These are phyloP conservation scores for Gavialis gangeticus DNA, from an alignment of 2,113 vertebrate species.

Conservation along the genomic window DNA sequence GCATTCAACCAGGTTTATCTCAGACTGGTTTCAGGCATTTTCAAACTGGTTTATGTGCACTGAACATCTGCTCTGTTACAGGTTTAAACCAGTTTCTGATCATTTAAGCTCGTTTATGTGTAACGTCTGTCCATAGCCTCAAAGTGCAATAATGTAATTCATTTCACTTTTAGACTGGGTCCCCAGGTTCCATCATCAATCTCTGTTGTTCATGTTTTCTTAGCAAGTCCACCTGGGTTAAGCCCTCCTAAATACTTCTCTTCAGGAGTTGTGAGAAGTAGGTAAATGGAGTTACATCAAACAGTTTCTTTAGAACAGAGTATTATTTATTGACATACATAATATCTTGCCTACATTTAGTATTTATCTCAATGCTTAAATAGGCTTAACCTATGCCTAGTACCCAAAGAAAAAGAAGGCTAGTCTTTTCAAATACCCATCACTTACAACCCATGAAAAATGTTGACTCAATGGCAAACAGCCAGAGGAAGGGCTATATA, in stretches of 20 bases:
- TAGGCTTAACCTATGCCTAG: not conserved
- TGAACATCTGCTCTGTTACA: too few species aligned
- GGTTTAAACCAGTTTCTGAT: too few species aligned
- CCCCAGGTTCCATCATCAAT: not conserved
- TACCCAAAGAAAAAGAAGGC: not conserved
- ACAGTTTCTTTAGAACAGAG: not conserved
- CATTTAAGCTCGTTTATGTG: too few species aligned
- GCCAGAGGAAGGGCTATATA: not conserved
- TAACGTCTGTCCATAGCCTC: too few species aligned
- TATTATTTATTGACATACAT: not conserved
- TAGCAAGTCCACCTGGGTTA: not conserved
- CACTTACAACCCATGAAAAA: not conserved
- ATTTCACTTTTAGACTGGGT: not conserved
- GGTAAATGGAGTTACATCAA: not conserved
- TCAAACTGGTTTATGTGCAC: too few species aligned
- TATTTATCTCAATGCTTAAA: not conserved
- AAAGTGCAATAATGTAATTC: not conserved
- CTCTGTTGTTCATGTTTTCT: not conserved
- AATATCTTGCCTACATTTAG: not conserved
- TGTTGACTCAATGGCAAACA: not conserved
- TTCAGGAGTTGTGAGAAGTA: not conserved
- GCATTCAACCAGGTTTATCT: too few species aligned
- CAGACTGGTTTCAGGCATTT: too few species aligned
- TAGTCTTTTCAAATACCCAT: not conserved
- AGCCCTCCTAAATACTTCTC: not conserved